Evolutionary conservation across 2,797 vertebrate genomes (phyloP).

Genomic region (Ptychadena robeensis): DNA sequence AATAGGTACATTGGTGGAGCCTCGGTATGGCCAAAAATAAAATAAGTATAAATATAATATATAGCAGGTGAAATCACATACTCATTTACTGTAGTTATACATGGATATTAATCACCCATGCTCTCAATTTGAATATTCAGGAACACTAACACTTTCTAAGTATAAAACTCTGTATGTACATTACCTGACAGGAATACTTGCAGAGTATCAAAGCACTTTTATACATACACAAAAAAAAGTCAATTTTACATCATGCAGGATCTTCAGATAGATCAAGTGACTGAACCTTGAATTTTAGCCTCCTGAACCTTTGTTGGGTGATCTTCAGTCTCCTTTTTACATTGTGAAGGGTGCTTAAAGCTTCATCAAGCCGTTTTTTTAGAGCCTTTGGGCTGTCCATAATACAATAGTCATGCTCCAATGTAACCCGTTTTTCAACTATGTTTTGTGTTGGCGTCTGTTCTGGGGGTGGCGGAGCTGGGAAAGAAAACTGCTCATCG

Average conservation of each 20-base stretch:
- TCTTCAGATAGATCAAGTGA: conserved; percentile 42
- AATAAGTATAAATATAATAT: no score
- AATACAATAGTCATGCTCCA: conserved; percentile 57
- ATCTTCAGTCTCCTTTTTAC: conserved; percentile 59
- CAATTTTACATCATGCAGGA: conserved; percentile 17
- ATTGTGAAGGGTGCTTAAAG: conserved; percentile 48
- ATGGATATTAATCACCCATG: neutral
- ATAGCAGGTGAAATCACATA: no score
- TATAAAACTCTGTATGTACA: conserved; percentile 48
- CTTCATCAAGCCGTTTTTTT: conserved; percentile 56
- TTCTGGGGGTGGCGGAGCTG: neutral
- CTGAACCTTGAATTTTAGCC: conserved; percentile 55
- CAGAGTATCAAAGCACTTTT: conserved; percentile 25
- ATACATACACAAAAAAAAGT: neutral
- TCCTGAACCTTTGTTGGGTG: conserved; percentile 57
- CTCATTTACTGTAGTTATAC: neutral
- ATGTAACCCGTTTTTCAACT: conserved; percentile 40
- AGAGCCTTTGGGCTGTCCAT: conserved; percentile 55
- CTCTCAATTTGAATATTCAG: neutral
- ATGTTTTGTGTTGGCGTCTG: neutral
- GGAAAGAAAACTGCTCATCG: neutral
- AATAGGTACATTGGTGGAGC: no score
- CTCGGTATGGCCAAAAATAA: no score
- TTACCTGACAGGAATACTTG: conserved; percentile 9
- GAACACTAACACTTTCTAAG: neutral